Percentiles rank a stretch among this genome's conserved stretches.
Evolutionary conservation across 2,113 vertebrate genomes (phyloP).

Genomic region (Amblyornis subalaris): DNA sequence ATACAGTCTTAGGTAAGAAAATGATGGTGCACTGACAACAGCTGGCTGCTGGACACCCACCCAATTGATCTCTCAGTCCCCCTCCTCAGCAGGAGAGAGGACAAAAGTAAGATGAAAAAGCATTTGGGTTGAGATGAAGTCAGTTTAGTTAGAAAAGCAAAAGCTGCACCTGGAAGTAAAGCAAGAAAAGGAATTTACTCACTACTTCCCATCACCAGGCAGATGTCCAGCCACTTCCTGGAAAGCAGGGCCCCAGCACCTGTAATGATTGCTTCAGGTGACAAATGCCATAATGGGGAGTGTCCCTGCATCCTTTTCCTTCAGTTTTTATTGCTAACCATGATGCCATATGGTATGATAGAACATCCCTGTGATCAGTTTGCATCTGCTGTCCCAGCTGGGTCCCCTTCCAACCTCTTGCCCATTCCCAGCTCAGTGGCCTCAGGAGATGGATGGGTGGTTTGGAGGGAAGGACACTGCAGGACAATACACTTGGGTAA

Average conservation of each 20-base stretch:
- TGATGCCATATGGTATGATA: fast-evolving
- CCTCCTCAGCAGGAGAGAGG: neutral
- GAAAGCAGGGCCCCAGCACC: neutral
- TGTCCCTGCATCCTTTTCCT: neutral
- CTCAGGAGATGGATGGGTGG: neutral
- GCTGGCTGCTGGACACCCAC: neutral
- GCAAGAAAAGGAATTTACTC: neutral
- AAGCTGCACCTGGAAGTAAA: neutral
- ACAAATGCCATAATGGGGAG: neutral
- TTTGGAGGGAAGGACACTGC: neutral
- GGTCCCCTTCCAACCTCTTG: neutral
- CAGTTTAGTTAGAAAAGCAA: neutral
- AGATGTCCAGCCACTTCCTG: neutral
- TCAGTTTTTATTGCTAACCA: neutral
- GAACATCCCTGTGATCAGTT: neutral
- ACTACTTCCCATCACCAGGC: neutral
- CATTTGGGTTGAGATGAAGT: neutral
- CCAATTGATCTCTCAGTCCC: neutral
- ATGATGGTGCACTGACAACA: neutral
- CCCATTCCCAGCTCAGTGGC: neutral
- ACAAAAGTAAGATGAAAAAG: neutral
- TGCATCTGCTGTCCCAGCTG: fast-evolving
- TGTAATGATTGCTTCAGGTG: neutral
- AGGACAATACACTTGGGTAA: neutral
- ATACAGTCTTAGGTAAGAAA: neutral